Percentiles rank a stretch among this genome's conserved stretches.
phyloP scores from a whole-genome alignment of 2,113 vertebrate species.

The Jacana jacana region DNA sequence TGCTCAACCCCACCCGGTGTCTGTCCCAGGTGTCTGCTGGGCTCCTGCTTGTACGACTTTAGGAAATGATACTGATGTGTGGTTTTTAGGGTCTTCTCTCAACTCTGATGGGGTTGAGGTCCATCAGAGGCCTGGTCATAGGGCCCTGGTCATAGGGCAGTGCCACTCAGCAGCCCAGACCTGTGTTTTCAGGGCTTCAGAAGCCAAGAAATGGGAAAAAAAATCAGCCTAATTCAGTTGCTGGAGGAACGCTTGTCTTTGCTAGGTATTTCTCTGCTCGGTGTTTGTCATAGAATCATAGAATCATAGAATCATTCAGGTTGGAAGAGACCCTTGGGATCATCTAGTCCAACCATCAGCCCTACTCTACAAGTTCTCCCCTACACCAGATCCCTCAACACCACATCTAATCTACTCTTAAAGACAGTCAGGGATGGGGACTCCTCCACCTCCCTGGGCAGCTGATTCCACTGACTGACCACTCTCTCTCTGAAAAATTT shows the following conservation, averaged over 20 bases:
- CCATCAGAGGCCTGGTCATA: too few relatives aligned
- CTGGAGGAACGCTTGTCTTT: accelerated
- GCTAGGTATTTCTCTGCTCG: not conserved
- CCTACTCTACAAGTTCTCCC: too few relatives aligned
- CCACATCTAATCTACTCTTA: too few relatives aligned
- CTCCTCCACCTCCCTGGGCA: too few relatives aligned
- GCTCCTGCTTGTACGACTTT: not conserved
- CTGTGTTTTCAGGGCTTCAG: not conserved
- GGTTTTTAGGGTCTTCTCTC: not conserved
- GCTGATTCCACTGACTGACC: too few relatives aligned
- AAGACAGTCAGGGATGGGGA: too few relatives aligned
- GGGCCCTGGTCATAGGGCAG: not conserved
- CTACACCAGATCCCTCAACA: too few relatives aligned
- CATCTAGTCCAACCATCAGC: too few relatives aligned
- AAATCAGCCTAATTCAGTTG: not conserved
- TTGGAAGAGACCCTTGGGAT: too few relatives aligned
- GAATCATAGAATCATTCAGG: too few relatives aligned
- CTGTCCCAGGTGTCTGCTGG: not conserved
- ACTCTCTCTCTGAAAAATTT: too few relatives aligned
- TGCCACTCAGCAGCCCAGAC: not conserved
- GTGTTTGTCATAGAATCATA: too few relatives aligned
- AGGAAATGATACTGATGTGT: not conserved
- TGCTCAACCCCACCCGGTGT: not conserved
- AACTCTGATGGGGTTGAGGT: not conserved
- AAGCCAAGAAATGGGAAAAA: not conserved